Evolutionary conservation across 2,888 invertebrate genomes (phyloP).

Genomic region (Emmelina monodactyla): DNA sequence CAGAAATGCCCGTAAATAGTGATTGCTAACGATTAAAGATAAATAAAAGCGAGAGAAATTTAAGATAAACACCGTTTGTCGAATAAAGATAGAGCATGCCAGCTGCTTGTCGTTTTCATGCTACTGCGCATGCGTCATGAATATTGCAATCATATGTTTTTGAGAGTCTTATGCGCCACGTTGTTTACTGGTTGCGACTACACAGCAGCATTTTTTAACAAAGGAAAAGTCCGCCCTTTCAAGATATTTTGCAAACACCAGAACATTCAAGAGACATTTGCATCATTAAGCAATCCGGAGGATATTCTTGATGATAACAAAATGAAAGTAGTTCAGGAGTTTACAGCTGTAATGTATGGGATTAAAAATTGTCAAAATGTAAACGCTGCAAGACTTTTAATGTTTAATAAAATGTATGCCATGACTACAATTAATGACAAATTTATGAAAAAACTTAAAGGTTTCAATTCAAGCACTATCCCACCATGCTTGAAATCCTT

Average conservation of each 20-base stretch:
- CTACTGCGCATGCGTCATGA: too few relatives aligned
- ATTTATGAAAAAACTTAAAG: constrained; percentile 17
- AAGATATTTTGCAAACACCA: constrained; percentile 21
- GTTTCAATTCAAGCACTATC: constrained; percentile 3
- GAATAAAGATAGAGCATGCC: too few relatives aligned
- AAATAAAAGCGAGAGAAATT: too few relatives aligned
- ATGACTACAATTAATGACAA: constrained; percentile 21
- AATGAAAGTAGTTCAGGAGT: constrained; percentile 24
- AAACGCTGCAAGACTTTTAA: constrained; percentile 22
- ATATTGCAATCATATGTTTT: too few relatives aligned
- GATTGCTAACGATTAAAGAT: too few relatives aligned
- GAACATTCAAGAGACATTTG: constrained; percentile 22
- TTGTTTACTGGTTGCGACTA: constrained; percentile 16
- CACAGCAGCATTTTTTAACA: constrained; percentile 18
- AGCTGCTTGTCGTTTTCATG: too few relatives aligned
- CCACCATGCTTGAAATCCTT: constrained; percentile 7
- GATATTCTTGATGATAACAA: constrained; percentile 20
- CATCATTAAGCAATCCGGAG: constrained; percentile 21
- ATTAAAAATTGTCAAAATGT: constrained; percentile 20
- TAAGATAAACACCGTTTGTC: too few relatives aligned
- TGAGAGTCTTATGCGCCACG: too few relatives aligned
- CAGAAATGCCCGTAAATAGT: too few relatives aligned
- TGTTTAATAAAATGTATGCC: constrained; percentile 22
- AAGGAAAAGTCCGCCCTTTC: constrained; percentile 22
- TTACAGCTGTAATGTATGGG: constrained; percentile 23